Evolutionary conservation across 2,888 invertebrate species (phyloP), one percentile per base, ranked within the genome.

Genomic region (Adelognathus sp.): DNA sequence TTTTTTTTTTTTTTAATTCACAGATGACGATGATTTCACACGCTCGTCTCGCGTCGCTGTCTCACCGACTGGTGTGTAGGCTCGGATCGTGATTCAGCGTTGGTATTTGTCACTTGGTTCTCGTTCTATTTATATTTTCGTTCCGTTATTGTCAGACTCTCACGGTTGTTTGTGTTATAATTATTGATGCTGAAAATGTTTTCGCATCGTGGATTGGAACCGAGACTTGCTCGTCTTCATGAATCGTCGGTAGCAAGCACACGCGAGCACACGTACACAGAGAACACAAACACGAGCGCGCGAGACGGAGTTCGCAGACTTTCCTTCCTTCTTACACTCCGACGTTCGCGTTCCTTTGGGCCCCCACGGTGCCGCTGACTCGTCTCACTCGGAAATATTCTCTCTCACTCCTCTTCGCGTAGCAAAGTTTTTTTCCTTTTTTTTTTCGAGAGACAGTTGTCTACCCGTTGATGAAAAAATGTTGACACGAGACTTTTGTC

Each of bases 341-440:
- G 14, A 4, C 44, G 75, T 63, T 60, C 64, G 46, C 70, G 74
- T 75, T 75, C 71, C 60, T 75, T 79, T 61, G 71, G 75, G 71
- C 79, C n/a, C n/a, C n/a, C n/a, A n/a, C 75, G 71, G 75, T 60
- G 64, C 54, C 60, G 41, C 41, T 63, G 50, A n/a, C 44, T 36
- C 29, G 56, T 63, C 46, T 54, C 63, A 46, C 64, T 36, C 54
- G 46, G 71, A 67, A 71, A 67, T 67, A 27, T 41, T 63, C 56
- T 36, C 63, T 44, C 56, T 18, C 27, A 33, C 61, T 50, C 46
- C 39, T 27, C 16, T 36, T 27, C 50, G 31, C 50, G 46, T 11
- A 24, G 9, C 1, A 21, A 46, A 11, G 21, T 21, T 18, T 24
- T 50, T 11, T 50, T 18, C 18, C 11, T 50, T 11, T 50, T 18